Percentiles rank a stretch among this genome's conserved stretches.
These are phyloP conservation scores for Whitmania pigra DNA, from an alignment of 1,140 invertebrate species.

Conservation along the genomic window DNA sequence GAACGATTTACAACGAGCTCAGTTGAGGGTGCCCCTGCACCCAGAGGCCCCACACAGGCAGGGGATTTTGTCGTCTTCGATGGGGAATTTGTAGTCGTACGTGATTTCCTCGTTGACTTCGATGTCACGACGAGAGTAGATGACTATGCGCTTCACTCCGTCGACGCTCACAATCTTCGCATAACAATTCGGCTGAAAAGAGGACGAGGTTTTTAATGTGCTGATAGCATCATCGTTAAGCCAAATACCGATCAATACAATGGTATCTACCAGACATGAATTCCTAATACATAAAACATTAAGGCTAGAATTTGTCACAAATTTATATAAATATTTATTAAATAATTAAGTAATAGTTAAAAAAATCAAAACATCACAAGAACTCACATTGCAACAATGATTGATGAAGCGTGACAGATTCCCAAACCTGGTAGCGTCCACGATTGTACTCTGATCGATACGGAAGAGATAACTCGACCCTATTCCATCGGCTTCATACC, in stretches of 20 bases:
- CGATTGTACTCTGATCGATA: constrained; percentile 89
- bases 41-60: constrained; percentile 40
- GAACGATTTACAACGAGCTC: not conserved
- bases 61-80: constrained; percentile 63
- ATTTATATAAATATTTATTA: not conserved
- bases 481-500: constrained; percentile 90
- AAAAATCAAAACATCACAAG: constrained; percentile 20
- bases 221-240: too few relatives aligned
- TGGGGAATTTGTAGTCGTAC: constrained; percentile 98
- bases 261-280: too few relatives aligned
- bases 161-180: constrained; percentile 97
- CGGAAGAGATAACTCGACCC: constrained; percentile 94
- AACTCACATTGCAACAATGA: constrained; percentile 96
- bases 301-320: too few relatives aligned
- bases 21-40: constrained; percentile 42
- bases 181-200: constrained; percentile 85
- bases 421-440: constrained; percentile 95
- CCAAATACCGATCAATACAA: too few relatives aligned
- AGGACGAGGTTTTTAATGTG: not conserved
- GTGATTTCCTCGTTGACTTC: constrained; percentile 97
- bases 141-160: constrained; percentile 95
- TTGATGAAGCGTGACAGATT: constrained; percentile 98
- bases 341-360: constrained; percentile 13
- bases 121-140: constrained; percentile 96
- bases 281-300: too few relatives aligned